Conservation (phyloP, 2,113 vertebrate species). For the Elanus axillaris region DNA sequence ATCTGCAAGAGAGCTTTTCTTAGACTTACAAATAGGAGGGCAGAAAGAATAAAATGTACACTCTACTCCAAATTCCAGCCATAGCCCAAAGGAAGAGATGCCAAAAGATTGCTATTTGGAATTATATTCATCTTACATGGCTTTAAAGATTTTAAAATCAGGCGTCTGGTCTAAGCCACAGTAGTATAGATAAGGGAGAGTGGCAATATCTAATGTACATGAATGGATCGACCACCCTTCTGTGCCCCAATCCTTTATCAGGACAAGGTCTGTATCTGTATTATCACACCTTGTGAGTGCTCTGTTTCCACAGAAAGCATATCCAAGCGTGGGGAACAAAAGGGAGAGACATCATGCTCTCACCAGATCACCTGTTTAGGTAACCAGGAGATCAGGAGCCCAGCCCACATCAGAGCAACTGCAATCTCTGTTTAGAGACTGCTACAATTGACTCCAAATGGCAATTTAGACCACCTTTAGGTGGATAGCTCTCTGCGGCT, state of each 20-base stretch:
- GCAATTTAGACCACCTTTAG: background rate
- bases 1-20: background rate
- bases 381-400: background rate
- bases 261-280: background rate
- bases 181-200: background rate
- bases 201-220: background rate
- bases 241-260: background rate
- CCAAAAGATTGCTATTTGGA: background rate
- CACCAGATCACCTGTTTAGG: background rate
- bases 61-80: background rate
- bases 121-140: background rate
- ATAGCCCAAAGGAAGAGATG: background rate
- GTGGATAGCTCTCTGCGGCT: background rate
- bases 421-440: background rate
- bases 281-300: background rate
- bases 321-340: background rate
- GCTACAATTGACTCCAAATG: background rate
- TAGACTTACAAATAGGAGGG: background rate
- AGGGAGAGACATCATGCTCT: accelerated
- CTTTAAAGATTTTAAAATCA: background rate
- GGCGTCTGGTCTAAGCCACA: background rate
- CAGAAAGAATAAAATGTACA: background rate
- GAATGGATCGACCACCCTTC: background rate
- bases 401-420: background rate
- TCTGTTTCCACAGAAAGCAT: background rate